A percentile compares a stretch with the other conserved stretches of the same genome.
Conservation (phyloP, 2,888 invertebrate genomes). For the Diogma glabrata region DNA sequence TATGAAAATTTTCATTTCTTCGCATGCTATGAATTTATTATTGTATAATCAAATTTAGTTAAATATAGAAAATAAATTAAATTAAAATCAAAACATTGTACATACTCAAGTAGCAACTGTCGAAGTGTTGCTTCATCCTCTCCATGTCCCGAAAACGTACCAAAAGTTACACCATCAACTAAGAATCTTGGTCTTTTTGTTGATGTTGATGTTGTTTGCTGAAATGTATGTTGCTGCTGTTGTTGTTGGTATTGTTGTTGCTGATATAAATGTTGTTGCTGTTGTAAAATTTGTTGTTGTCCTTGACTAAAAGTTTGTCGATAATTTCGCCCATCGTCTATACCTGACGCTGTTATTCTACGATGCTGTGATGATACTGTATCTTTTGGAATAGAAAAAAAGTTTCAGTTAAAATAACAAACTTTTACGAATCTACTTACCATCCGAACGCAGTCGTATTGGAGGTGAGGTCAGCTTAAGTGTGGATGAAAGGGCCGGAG, state of each 20-base stretch:
- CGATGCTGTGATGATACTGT: slow-evolving; percentile 12
- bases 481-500: slow-evolving; percentile 35
- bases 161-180: slow-evolving; percentile 31
- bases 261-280: not conserved
- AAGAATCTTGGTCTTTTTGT: slow-evolving; percentile 35
- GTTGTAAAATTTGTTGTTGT: slow-evolving; percentile 4
- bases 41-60: too few species aligned
- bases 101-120: slow-evolving; percentile 88
- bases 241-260: slow-evolving; percentile 4
- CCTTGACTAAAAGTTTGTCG: slow-evolving; percentile 37
- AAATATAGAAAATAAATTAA: not conserved
- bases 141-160: slow-evolving; percentile 37
- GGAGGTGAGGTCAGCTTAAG: slow-evolving; percentile 40
- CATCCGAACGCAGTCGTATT: slow-evolving; percentile 37
- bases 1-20: too few species aligned
- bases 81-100: slow-evolving; percentile 24
- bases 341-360: slow-evolving; percentile 13
- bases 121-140: slow-evolving; percentile 90
- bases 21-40: too few species aligned
- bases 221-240: not conserved
- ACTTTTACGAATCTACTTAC: slow-evolving; percentile 23
- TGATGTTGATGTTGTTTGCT: slow-evolving; percentile 17
- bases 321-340: slow-evolving; percentile 34
- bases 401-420: not conserved
- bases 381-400: not conserved